phyloP scores from a whole-genome alignment of 1,140 invertebrate species.

The Achroia grisella region DNA sequence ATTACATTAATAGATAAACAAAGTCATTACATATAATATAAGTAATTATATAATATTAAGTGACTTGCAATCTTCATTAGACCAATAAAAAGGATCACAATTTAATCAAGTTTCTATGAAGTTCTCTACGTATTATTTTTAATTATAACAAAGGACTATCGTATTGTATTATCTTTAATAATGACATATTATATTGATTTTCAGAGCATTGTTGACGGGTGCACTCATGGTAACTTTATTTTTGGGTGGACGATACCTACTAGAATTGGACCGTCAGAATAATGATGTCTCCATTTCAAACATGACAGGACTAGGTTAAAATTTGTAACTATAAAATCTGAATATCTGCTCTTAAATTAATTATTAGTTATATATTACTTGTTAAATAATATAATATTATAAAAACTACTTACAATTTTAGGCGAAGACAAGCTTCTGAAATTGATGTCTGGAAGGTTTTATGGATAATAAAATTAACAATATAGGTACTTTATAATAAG shows the following conservation, averaged over 20 bases:
- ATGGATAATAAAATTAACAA: background rate
- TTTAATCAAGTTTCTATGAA: background rate
- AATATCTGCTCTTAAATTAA: background rate
- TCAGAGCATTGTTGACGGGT: slow-evolving; percentile 25
- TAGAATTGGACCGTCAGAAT: slow-evolving; percentile 23
- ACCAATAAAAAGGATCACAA: background rate
- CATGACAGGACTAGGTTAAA: slow-evolving; percentile 20
- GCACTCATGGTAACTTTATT: slow-evolving; percentile 25
- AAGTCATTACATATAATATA: no score
- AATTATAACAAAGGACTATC: background rate
- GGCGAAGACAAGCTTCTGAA: slow-evolving; percentile 10
- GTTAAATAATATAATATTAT: no score
- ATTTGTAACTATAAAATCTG: background rate
- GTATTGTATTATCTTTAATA: background rate
- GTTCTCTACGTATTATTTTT: background rate
- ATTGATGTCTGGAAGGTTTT: slow-evolving; percentile 10
- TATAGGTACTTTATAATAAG: no score
- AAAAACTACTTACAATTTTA: no score
- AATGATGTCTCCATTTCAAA: slow-evolving; percentile 21
- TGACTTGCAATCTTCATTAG: no score
- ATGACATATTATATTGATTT: slow-evolving; percentile 7
- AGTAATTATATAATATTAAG: no score
- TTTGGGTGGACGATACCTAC: slow-evolving; percentile 20
- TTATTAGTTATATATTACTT: background rate
- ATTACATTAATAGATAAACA: no score